Evolutionary conservation across 2,888 invertebrate species (phyloP).

Genomic region (Dryobota labecula): DNA sequence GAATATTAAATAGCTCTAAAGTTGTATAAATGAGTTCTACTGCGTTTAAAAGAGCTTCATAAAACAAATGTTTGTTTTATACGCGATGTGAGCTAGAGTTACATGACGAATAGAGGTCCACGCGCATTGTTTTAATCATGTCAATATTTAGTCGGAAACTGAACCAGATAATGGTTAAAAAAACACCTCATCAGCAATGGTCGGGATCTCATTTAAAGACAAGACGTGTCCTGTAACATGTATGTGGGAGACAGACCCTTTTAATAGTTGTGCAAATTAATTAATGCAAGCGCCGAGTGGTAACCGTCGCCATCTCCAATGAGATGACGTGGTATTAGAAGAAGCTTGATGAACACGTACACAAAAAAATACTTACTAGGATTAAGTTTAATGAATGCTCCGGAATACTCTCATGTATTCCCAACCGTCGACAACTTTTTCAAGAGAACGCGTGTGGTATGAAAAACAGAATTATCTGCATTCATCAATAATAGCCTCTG

Average conservation of each 20-base stretch:
- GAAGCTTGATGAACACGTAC: conserved; percentile 31
- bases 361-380: conserved; percentile 27
- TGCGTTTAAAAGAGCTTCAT: conserved; percentile 47
- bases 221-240: conserved; percentile 22
- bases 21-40: conserved; percentile 64
- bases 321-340: conserved; percentile 28
- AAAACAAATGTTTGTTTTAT: conserved; percentile 59
- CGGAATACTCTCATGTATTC: conserved; percentile 9
- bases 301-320: conserved; percentile 19
- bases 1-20: conserved; percentile 82
- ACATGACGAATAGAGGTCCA: conserved; percentile 17
- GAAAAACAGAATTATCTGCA: conserved; percentile 48
- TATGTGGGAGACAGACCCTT: conserved; percentile 3
- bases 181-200: conserved; percentile 20
- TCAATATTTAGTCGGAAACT: conserved; percentile 49
- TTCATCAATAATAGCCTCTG: conserved; percentile 31
- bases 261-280: conserved; percentile 40
- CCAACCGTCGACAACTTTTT: conserved; percentile 47
- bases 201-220: conserved; percentile 24
- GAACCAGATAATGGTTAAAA: conserved; percentile 45
- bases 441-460: conserved; percentile 29
- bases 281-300: conserved; percentile 39
- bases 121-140: conserved; percentile 46
- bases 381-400: conserved; percentile 44
- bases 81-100: conserved; percentile 29